These are phyloP conservation scores for Cephus runcator DNA, from an alignment of 2,888 invertebrate species.

Conservation along the genomic window DNA sequence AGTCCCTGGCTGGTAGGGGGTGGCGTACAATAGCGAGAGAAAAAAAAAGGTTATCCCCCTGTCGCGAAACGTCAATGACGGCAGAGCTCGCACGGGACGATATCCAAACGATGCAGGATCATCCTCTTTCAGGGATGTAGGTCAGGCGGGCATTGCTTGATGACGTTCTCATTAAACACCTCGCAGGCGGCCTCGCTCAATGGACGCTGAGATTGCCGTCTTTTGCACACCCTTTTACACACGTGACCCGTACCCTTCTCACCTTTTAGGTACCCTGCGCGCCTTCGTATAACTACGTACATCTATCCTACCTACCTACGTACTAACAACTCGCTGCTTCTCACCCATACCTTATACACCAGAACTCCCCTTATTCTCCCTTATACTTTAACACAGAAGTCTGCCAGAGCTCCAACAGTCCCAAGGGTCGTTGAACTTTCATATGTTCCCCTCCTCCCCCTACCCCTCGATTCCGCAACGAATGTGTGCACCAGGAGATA, in stretches of 20 bases:
- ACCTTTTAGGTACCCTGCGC: background rate
- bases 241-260: conserved; percentile 17
- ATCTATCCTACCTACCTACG: background rate
- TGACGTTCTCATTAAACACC: conserved; percentile 42
- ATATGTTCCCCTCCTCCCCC: background rate
- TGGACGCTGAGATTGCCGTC: conserved; percentile 44
- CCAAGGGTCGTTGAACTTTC: conserved; percentile 43
- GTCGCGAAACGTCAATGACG: background rate
- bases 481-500: background rate
- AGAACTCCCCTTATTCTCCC: conserved; percentile 20
- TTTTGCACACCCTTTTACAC: conserved; percentile 34
- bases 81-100: background rate
- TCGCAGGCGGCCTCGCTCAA: conserved; percentile 43
- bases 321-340: background rate
- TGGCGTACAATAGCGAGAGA: background rate
- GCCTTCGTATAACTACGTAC: background rate
- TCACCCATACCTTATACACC: conserved; percentile 20
- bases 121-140: background rate
- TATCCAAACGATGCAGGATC: background rate
- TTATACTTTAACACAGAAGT: conserved; percentile 35
- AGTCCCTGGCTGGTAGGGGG: background rate
- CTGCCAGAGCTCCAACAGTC: conserved; percentile 30
- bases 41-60: background rate
- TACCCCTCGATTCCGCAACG: conserved; percentile 10
- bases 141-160: background rate